Percentiles rank a stretch among this genome's conserved stretches.
These are phyloP conservation scores for Agonum fuliginosum DNA, from an alignment of 2,888 invertebrate species.

Conservation along the genomic window DNA sequence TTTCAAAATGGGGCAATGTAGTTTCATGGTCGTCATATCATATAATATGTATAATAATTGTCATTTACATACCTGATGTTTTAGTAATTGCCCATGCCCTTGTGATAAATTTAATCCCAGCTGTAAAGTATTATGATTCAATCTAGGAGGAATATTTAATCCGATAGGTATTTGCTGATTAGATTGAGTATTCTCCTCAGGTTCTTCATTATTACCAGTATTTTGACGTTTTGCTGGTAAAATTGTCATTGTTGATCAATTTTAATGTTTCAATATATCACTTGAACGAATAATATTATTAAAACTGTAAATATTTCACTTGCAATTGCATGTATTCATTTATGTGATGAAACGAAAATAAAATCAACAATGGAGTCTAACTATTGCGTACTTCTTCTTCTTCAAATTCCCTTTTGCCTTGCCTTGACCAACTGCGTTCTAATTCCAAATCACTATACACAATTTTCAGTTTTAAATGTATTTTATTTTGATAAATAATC, in stretches of 20 bases:
- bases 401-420: conserved; percentile 1
- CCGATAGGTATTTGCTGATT: conserved; percentile 54
- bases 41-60: conserved; percentile 24
- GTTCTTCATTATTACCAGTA: conserved; percentile 52
- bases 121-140: conserved; percentile 52
- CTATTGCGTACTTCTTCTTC: conserved; percentile 26
- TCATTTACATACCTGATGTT: conserved; percentile 49
- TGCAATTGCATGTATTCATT: conserved; percentile 13
- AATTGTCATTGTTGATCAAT: conserved; percentile 69
- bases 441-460: neutral
- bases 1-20: conserved; percentile 37
- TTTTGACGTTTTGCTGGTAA: conserved; percentile 68
- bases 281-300: neutral
- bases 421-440: neutral
- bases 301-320: conserved; percentile 12
- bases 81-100: conserved; percentile 51
- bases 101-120: conserved; percentile 51
- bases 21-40: conserved; percentile 33
- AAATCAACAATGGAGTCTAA: conserved; percentile 47
- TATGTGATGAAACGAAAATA: conserved; percentile 36
- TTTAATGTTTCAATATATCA: conserved; percentile 11
- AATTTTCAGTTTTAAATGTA: neutral
- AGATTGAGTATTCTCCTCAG: conserved; percentile 50
- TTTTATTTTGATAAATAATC: neutral
- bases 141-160: conserved; percentile 52